Base-by-base conservation (phyloP, 2,888 invertebrate genomes). In the Ecliptopera silaceata region DNA sequence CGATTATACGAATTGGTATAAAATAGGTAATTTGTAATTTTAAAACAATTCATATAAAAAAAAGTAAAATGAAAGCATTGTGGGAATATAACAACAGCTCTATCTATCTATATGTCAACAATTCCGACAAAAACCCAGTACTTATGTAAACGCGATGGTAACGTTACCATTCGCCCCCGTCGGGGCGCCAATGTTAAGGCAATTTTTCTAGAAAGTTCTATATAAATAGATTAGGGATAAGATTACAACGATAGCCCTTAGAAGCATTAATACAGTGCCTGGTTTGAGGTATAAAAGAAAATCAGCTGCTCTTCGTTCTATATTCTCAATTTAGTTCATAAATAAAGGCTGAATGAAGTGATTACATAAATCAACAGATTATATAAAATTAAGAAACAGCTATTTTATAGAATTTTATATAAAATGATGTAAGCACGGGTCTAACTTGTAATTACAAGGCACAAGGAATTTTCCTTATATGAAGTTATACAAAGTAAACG, bases 291-390 rank as follows among this genome's bases (percentile, higher is more conserved):
- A 74, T 43, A 58, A 68, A 69, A 65, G 38, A 56, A 53, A 61
- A 61, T 52, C 60, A 75, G 76, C 74, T 75, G 75, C 76, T 70
- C 73, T 39, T 45, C 31, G 8, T 26, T 45, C 44, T 17, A 34
- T 3, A 41, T 41, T 34, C 26, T 22, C 13, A 31, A 48, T 39
- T 44, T 48, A 26, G 34, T 44, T 42, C n/a, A 20, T 22, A 32
- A 22, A 43, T 32, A 39, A 45, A 18, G 10, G 36, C 15, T 29
- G 31, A 20, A 17, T 26, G 18, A 45, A 20, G 31, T 11, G 31
- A 51, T 43, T 42, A 47, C 41, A 54, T 41, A 20, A 44, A 32
- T 44, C 48, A 3, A 13, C 43, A 10, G 5, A 46, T 32, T 20
- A 20, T n/a, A 17, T 26, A 39, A 42, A 44, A 15, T 32, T 5